Conservation (phyloP, 2,113 vertebrate species). For the Parotia lawesii region DNA sequence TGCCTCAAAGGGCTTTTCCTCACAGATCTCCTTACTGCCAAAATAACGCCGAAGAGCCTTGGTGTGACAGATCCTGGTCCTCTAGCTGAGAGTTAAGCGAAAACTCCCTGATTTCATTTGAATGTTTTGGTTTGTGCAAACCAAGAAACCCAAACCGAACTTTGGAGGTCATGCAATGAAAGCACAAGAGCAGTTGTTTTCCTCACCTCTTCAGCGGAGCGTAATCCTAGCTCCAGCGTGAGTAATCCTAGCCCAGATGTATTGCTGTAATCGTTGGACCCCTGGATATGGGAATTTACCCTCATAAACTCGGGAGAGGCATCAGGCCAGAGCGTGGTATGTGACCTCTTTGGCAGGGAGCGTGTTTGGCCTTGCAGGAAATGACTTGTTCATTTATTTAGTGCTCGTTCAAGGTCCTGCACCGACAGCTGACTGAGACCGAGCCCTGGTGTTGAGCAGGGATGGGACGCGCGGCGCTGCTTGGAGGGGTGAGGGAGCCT, state of each 20-base stretch:
- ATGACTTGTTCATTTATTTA: constrained; percentile 38
- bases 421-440: neutral
- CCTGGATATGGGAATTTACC: constrained; percentile 62
- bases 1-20: constrained; percentile 30
- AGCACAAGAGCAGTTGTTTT: constrained; percentile 39
- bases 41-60: neutral
- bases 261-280: constrained; percentile 8
- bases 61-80: neutral
- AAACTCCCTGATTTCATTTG: neutral
- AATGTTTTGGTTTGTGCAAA: neutral
- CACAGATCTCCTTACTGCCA: neutral
- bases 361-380: constrained; percentile 58
- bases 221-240: neutral
- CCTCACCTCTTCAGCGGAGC: constrained; percentile 14
- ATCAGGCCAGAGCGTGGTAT: constrained; percentile 45
- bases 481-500: neutral
- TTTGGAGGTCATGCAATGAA: constrained; percentile 30
- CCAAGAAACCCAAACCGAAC: constrained; percentile 22
- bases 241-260: constrained; percentile 40
- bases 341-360: constrained; percentile 62
- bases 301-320: constrained; percentile 53
- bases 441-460: neutral
- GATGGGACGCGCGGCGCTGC: fast-evolving
- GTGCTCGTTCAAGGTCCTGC: constrained; percentile 31
- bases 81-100: neutral